These are phyloP conservation scores for Acropora tenuis DNA, from an alignment of 64 coral and sea anemone species.

Conservation along the genomic window DNA sequence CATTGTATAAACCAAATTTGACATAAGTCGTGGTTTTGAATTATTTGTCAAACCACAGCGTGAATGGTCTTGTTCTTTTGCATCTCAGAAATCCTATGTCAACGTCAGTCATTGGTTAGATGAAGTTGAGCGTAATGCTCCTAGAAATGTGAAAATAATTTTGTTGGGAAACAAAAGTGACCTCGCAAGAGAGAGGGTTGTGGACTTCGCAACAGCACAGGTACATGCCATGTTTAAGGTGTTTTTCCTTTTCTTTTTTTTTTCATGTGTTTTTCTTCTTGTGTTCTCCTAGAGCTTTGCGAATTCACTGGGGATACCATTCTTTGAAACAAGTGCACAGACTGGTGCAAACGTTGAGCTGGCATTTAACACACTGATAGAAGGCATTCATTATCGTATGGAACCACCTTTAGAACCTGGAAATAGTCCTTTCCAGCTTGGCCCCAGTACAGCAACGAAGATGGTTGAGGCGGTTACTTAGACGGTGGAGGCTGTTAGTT, in stretches of 20 bases:
- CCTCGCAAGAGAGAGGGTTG: slow-evolving; percentile 98
- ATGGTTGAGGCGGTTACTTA: slow-evolving; percentile 95
- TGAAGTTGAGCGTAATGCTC: slow-evolving; percentile 99
- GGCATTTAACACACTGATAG: slow-evolving; percentile 97
- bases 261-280: not conserved
- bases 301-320: slow-evolving; percentile 93
- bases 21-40: not conserved
- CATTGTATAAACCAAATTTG: not conserved
- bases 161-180: slow-evolving; percentile 99
- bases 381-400: slow-evolving; percentile 99
- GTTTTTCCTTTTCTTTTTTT: not conserved
- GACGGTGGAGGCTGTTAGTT: slow-evolving; percentile 97
- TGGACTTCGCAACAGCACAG: slow-evolving; percentile 99
- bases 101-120: slow-evolving; percentile 99
- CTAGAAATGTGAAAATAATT: slow-evolving; percentile 99
- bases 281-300: slow-evolving; percentile 84
- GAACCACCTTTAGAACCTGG: slow-evolving; percentile 87
- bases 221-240: slow-evolving; percentile 11
- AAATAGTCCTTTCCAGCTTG: slow-evolving; percentile 95
- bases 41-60: not conserved
- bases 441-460: slow-evolving; percentile 92
- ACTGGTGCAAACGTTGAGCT: slow-evolving; percentile 99
- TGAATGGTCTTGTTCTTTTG: not conserved
- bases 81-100: slow-evolving; percentile 95
- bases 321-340: slow-evolving; percentile 98